Evolutionary conservation across 2,888 invertebrate species (phyloP), one percentile per base, ranked within the genome.

Genomic region (Andrena minutula): DNA sequence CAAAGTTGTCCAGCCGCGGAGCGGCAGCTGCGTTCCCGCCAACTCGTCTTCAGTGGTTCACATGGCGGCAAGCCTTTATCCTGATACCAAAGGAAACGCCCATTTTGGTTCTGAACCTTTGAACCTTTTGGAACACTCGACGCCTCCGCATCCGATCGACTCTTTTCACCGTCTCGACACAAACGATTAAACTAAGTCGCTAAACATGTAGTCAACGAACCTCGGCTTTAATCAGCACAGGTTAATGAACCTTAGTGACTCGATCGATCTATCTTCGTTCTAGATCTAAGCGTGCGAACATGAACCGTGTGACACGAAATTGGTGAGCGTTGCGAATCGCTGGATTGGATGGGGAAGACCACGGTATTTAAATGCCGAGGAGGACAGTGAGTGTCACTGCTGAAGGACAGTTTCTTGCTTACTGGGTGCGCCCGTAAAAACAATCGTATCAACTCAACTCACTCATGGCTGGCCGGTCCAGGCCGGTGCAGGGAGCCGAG

Each of bases 391-490:
- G 91, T 85, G 87, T 91, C 92, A 92, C 91, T 92, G 93, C 73
- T 84, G 93, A 90, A 92, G 92, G 92, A 93, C 93, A 91, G 90
- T 92, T 93, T 93, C 92, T 93, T 93, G 92, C 86, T 87, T 88
- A 85, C 88, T 91, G 91, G 92, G 90, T 90, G 92, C 91, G 92
- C 87, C 91, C 87, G 91, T 92, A 93, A 93, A 93, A 93, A 93
- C 91, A 92, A 93, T 93, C 92, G 93, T 91, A 92, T 92, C 92
- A 91, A 91, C 90, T 91, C 89, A 89, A 91, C 90, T 92, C 90
- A 87, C 85, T 88, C 86, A 82, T 88, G 88, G 80, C 77, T 87
- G 88, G 85, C 82, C 79, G 78, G 84, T 83, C 84, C 88, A 85
- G 88, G 79, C 80, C 79, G 84, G 75, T 70, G 84, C 74, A 32